Conservation (phyloP, 2,797 vertebrate species). For the Cephalopachus bancanus region DNA sequence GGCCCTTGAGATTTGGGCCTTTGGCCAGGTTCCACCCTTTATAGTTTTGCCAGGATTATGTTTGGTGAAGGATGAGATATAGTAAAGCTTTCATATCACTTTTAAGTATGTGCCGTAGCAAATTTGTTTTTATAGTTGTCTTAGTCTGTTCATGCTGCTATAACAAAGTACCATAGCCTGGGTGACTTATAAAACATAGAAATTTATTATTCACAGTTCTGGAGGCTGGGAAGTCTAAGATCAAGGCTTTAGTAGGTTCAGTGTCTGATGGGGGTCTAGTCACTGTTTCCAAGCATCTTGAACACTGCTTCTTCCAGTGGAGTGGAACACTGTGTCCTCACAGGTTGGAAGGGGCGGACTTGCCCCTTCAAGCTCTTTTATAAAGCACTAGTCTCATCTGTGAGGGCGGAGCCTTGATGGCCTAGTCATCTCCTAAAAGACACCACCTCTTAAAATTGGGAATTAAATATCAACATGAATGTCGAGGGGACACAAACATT, state of each 20-base stretch:
- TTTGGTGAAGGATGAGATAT: constrained; percentile 2
- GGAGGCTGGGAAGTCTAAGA: too few species aligned
- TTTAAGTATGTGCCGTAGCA: not conserved
- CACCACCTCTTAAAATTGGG: not conserved
- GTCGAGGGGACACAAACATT: not conserved
- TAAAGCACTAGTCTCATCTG: too few species aligned
- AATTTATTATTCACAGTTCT: too few species aligned
- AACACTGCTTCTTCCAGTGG: not conserved
- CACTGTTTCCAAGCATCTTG: not conserved
- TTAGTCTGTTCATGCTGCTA: not conserved
- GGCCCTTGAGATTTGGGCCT: not conserved
- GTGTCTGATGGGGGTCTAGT: too few species aligned
- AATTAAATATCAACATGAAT: not conserved
- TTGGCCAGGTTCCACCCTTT: constrained; percentile 6
- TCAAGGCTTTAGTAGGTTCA: too few species aligned
- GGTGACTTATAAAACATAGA: too few species aligned
- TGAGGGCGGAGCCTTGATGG: too few species aligned
- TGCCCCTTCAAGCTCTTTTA: not conserved
- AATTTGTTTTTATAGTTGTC: not conserved
- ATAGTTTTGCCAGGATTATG: constrained; percentile 18
- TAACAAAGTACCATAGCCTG: too few species aligned
- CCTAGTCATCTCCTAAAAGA: too few species aligned
- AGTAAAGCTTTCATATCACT: not conserved
- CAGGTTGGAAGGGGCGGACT: not conserved
- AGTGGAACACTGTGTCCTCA: not conserved